Evolutionary conservation across 2,113 vertebrate species (phyloP).

Genomic region (Ailuropoda melanoleuca): DNA sequence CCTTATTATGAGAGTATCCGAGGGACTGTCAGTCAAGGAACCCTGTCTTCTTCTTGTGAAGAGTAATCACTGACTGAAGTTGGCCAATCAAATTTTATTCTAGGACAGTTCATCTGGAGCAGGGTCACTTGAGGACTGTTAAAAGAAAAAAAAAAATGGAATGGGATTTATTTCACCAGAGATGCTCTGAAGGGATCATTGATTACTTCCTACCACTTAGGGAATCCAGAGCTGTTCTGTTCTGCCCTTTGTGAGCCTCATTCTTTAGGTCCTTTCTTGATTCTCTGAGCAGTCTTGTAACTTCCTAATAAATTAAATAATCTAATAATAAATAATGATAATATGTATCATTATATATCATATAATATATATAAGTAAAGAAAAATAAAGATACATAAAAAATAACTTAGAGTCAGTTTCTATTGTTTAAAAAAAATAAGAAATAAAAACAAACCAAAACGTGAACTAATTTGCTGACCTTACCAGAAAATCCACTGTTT

Average conservation of each 20-base stretch:
- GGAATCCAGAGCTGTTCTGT: not conserved
- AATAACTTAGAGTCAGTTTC: not conserved
- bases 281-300: not conserved
- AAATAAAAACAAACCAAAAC: not conserved
- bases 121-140: not conserved
- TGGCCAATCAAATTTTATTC: slow-evolving; percentile 35
- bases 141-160: not conserved
- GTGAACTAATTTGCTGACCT: not conserved
- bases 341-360: not conserved
- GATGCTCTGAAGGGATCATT: not conserved
- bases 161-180: slow-evolving; percentile 20
- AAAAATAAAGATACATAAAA: not conserved
- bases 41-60: not conserved
- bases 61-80: not conserved
- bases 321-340: not conserved
- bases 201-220: not conserved
- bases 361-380: too few species aligned
- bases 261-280: not conserved
- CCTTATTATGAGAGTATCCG: not conserved
- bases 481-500: not conserved
- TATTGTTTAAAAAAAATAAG: not conserved
- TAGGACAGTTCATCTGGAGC: not conserved
- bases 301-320: slow-evolving; percentile 8
- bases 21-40: not conserved
- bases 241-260: not conserved